phyloP scores from a whole-genome alignment of 2,113 vertebrate species.

The Platycercus adscitus region DNA sequence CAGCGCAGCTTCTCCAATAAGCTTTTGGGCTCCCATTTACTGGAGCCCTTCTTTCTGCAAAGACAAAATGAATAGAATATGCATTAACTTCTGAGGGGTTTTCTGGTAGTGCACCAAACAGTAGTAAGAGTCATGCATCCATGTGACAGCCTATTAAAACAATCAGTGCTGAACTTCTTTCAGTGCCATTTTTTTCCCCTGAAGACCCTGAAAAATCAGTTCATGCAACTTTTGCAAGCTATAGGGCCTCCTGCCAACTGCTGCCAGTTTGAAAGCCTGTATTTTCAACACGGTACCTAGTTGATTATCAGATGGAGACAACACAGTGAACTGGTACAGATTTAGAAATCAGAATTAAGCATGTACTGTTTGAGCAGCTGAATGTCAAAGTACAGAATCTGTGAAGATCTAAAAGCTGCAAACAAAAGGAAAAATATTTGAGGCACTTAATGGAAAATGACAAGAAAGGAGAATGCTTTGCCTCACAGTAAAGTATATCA shows the following conservation, averaged over 20 bases:
- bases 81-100: not conserved
- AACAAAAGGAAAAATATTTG: not conserved
- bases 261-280: not conserved
- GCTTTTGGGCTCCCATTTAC: slow-evolving; percentile 79
- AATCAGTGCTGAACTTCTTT: not conserved
- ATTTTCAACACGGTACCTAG: not conserved
- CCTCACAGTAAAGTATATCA: not conserved
- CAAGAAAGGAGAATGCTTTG: not conserved
- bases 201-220: not conserved
- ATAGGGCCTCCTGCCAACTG: not conserved
- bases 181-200: not conserved
- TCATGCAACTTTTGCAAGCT: not conserved
- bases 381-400: not conserved
- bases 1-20: slow-evolving; percentile 93
- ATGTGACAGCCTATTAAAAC: not conserved
- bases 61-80: not conserved
- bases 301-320: not conserved
- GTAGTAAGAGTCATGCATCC: not conserved
- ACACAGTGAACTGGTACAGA: not conserved
- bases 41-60: slow-evolving; percentile 75
- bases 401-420: not conserved
- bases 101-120: not conserved
- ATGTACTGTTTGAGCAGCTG: not conserved
- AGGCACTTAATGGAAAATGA: not conserved
- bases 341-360: not conserved